Conservation (phyloP, 2,888 invertebrate species). For the Priapulus caudatus region DNA sequence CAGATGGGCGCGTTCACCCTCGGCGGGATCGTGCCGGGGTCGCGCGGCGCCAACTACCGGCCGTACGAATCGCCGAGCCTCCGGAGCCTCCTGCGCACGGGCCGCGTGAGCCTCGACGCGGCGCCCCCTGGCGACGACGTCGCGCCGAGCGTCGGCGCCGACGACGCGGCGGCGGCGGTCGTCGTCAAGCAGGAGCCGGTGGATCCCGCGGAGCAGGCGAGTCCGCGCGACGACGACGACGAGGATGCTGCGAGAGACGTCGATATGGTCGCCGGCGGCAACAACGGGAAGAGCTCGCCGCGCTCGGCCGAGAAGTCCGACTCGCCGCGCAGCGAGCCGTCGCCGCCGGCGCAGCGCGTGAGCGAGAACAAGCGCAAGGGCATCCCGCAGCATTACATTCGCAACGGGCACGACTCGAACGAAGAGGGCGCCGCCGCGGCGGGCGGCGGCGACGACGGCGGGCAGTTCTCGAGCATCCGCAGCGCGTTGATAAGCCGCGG, state of each 20-base stretch:
- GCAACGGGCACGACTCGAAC: not conserved
- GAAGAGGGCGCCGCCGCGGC: not conserved
- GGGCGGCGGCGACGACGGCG: not conserved
- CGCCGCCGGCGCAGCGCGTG: not conserved
- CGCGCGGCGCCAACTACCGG: too few relatives aligned
- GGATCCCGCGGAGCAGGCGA: not conserved
- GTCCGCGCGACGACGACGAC: not conserved
- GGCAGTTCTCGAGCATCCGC: not conserved
- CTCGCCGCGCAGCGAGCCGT: not conserved
- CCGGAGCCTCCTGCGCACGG: not conserved
- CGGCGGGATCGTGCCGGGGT: too few relatives aligned
- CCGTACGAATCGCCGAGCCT: slow-evolving; percentile 1
- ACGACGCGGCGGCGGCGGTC: not conserved
- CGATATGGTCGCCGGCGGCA: not conserved
- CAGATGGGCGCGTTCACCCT: not conserved
- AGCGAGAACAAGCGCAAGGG: slow-evolving; percentile 3
- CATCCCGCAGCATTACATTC: not conserved
- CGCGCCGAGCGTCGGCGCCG: not conserved
- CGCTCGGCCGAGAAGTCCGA: not conserved
- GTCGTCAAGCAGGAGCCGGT: not conserved
- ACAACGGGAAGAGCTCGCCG: not conserved
- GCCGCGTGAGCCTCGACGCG: not conserved
- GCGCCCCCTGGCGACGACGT: not conserved
- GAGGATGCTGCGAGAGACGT: not conserved
- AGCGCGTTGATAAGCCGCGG: not conserved